phyloP scores from a whole-genome alignment of 2,797 vertebrate genomes.

The Dermochelys coriacea region DNA sequence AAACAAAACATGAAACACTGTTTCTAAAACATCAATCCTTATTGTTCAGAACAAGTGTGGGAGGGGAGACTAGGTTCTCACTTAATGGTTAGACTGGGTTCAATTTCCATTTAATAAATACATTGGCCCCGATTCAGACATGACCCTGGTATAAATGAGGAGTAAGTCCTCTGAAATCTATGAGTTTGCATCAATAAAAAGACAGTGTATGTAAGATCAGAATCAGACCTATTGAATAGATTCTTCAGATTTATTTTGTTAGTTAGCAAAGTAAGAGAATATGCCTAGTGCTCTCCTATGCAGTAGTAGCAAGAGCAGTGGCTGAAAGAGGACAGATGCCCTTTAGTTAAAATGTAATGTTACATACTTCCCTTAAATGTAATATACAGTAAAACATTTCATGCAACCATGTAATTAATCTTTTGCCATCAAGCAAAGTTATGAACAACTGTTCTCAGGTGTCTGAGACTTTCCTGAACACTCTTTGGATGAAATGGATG shows the following conservation, averaged over 20 bases:
- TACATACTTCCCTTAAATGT: neutral
- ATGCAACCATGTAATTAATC: neutral
- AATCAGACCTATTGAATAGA: slow-evolving; percentile 14
- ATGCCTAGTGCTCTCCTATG: neutral
- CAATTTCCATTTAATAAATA: slow-evolving; percentile 61
- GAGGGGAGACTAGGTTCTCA: slow-evolving; percentile 41
- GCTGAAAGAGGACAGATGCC: neutral
- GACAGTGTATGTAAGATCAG: slow-evolving; percentile 14
- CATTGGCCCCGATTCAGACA: slow-evolving; percentile 37
- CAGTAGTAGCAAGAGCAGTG: neutral
- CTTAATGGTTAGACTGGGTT: slow-evolving; percentile 60
- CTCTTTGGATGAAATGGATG: neutral
- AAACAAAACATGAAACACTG: slow-evolving; percentile 62
- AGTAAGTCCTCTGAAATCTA: slow-evolving; percentile 57
- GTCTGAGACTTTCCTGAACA: neutral
- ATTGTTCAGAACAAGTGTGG: slow-evolving; percentile 34
- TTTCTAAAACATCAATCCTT: slow-evolving; percentile 66
- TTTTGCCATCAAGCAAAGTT: neutral
- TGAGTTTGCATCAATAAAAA: slow-evolving; percentile 45
- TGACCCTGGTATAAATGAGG: slow-evolving; percentile 41
- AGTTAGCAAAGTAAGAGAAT: neutral
- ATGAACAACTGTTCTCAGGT: neutral
- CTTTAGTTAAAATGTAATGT: neutral
- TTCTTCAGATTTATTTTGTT: slow-evolving; percentile 15
- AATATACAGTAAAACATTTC: neutral